phyloP scores from a whole-genome alignment of 2,797 vertebrate species.

The Sebastes glaucus region DNA sequence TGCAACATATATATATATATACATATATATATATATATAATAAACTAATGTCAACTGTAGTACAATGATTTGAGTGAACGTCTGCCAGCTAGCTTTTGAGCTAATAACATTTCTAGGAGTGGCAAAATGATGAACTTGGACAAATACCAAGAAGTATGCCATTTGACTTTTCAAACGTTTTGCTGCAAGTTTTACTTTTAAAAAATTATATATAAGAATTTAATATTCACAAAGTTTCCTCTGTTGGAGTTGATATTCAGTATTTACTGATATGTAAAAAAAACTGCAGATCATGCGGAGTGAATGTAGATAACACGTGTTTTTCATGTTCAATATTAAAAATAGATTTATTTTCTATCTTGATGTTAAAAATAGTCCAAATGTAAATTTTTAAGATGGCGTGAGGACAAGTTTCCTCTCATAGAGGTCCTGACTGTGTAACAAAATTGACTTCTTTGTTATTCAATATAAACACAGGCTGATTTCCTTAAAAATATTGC shows the following conservation, averaged over 20 bases:
- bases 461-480: constrained; percentile 33
- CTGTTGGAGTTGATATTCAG: background rate
- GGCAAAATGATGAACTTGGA: background rate
- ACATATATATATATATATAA: too few relatives aligned
- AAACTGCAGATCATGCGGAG: background rate
- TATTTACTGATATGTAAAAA: background rate
- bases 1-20: background rate
- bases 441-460: constrained; percentile 12
- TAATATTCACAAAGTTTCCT: background rate
- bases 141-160: background rate
- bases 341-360: background rate
- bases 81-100: background rate
- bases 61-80: background rate
- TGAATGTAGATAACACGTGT: background rate
- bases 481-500: constrained; percentile 46
- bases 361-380: background rate
- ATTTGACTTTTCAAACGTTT: background rate
- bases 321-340: background rate
- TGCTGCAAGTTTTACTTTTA: background rate
- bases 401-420: background rate
- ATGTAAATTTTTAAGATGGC: background rate
- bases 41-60: background rate
- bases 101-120: background rate
- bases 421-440: constrained; percentile 2
- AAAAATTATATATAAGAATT: background rate